Conservation (phyloP, 2,888 invertebrate species). For the Drosophila phalerata region DNA sequence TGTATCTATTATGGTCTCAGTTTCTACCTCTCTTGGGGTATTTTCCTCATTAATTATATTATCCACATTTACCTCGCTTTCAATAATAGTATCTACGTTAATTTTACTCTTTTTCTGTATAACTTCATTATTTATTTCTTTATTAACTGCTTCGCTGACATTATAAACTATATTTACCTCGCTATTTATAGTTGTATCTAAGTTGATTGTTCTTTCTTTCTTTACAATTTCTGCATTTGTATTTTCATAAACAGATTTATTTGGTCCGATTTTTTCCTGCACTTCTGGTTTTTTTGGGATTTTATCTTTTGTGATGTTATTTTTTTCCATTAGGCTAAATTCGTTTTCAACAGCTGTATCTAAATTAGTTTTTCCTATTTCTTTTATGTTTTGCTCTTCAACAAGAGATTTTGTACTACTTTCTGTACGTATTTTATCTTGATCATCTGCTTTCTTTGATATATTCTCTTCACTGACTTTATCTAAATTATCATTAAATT, state of each 20-base stretch:
- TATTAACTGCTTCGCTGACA: neutral
- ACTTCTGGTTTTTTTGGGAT: neutral
- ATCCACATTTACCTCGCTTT: neutral
- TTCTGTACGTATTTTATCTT: neutral
- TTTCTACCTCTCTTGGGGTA: neutral
- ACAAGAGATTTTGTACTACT: neutral
- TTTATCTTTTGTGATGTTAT: neutral
- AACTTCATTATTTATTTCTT: neutral
- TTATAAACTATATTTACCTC: neutral
- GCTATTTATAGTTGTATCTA: neutral
- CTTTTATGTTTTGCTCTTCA: neutral
- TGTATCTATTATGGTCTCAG: neutral
- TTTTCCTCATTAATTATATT: neutral
- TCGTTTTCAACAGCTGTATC: neutral
- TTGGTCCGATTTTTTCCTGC: neutral
- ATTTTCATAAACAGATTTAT: neutral
- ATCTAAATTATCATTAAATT: neutral
- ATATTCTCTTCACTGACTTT: neutral
- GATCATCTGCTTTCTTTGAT: neutral
- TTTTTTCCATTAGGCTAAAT: neutral
- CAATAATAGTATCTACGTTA: neutral
- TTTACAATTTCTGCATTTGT: neutral
- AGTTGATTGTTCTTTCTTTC: neutral
- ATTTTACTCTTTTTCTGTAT: neutral
- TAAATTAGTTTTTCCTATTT: neutral